A percentile compares a stretch with the other conserved stretches of the same genome.
phyloP scores from a whole-genome alignment of 2,888 invertebrate genomes.

The Drosophila melanosoma region DNA sequence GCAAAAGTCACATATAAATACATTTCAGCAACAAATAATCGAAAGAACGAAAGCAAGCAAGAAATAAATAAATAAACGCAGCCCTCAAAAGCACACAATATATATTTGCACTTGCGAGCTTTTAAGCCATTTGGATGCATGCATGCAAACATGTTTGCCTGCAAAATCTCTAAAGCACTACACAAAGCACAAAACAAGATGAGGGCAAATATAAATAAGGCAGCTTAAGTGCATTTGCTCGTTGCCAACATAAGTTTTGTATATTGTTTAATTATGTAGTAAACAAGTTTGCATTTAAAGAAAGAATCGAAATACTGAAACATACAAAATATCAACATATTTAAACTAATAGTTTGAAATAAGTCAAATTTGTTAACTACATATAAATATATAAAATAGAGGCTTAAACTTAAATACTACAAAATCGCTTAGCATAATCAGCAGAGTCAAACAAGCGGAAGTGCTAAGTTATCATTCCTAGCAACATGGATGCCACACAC shows the following conservation, averaged over 20 bases:
- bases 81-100: slow-evolving; percentile 40
- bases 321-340: neutral
- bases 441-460: slow-evolving; percentile 33
- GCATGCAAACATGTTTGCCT: slow-evolving; percentile 13
- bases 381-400: neutral
- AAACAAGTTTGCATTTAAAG: neutral
- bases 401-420: neutral
- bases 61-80: slow-evolving; percentile 11
- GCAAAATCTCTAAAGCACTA: slow-evolving; percentile 9
- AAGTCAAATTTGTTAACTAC: no score
- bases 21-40: slow-evolving; percentile 11
- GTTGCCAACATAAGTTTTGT: neutral
- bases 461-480: slow-evolving; percentile 32
- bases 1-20: slow-evolving; percentile 31
- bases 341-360: no score
- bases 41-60: neutral
- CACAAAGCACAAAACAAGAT: neutral
- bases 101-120: slow-evolving; percentile 36
- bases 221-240: slow-evolving; percentile 15
- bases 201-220: slow-evolving; percentile 10
- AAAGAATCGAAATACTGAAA: neutral
- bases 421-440: slow-evolving; percentile 14
- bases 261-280: neutral
- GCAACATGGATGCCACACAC: slow-evolving; percentile 22
- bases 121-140: slow-evolving; percentile 25